Evolutionary conservation across 1,140 invertebrate genomes (phyloP), one percentile per base, ranked within the genome.

Genomic region (Zaprionus inermis): DNA sequence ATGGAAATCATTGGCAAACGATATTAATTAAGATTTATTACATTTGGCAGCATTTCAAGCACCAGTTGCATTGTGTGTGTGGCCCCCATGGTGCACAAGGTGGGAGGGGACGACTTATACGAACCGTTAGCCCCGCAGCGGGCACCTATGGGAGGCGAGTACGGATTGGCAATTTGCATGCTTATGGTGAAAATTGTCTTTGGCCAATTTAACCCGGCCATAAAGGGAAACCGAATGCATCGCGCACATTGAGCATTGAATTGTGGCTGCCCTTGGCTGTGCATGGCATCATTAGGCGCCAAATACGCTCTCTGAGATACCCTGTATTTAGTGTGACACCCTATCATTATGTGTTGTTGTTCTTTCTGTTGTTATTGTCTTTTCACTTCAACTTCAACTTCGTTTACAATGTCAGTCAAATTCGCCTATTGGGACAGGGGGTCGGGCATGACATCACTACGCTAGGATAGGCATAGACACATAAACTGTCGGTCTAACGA

Each of bases 11-110:
- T 74, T 70, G 54, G 72, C 76, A 63, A 79, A 79, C 70, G 60
- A 72, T 67, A 76, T 73, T 73, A 81, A 81, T 81, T 79, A 79
- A 81, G 77, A 79, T 81, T 81, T 81, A 81, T 81, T 72, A 58
- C 66, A 79, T 72, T 76, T 79, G 73, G 63, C 76, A 72, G 52
- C 67, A 34, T 28, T 68, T 66, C 68, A 76, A 78, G 58, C 67
- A 68, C 34, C 57, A 63, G 41, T 70, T 75, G 72, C 54, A 56
- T 56, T 32, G 54, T 56, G 54, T 71, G 60, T 72, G 77, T 67
- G 72, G 72, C 70, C 72, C 12, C 30, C 51, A 16, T 5, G 7
- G 18, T 22, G 10, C 16, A 9, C 6, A 11, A n/a, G 14, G 36
- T 49, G 44, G 18, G 44, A 22, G 16, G 44, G 18, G 10, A 30